Conservation (phyloP, 2,888 invertebrate species). For the Trachelus troglodyta region DNA sequence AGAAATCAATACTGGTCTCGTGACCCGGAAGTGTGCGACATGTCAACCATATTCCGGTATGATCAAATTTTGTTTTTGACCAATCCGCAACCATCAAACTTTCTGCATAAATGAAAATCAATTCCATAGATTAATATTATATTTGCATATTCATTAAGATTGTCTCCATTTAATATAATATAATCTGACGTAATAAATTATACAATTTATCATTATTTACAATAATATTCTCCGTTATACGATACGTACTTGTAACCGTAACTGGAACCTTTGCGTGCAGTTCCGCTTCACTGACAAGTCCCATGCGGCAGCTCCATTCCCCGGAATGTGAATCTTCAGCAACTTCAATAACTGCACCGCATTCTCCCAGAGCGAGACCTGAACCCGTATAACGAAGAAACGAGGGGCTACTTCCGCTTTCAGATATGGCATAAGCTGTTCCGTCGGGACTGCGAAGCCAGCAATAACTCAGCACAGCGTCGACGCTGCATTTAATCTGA, state of each 20-base stretch:
- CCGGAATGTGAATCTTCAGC: conserved; percentile 44
- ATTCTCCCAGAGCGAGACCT: conserved; percentile 51
- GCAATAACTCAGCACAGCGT: conserved; percentile 49
- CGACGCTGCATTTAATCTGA: conserved; percentile 48
- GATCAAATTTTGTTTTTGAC: conserved; percentile 1
- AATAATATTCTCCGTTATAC: conserved; percentile 7
- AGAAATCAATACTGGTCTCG: conserved; percentile 47
- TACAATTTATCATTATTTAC: background rate
- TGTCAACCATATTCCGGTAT: conserved; percentile 28
- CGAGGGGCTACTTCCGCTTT: conserved; percentile 27
- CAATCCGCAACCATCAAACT: background rate
- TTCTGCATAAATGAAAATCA: background rate
- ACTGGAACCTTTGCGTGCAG: conserved; percentile 40
- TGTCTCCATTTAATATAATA: background rate
- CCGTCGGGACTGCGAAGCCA: conserved; percentile 57
- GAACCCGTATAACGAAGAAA: conserved; percentile 42
- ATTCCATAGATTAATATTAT: background rate
- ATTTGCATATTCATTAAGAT: background rate
- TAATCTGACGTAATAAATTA: background rate
- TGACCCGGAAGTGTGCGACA: conserved; percentile 44
- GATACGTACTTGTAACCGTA: conserved; percentile 47
- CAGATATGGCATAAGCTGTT: conserved; percentile 35
- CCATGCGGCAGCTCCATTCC: conserved; percentile 54
- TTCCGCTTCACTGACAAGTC: conserved; percentile 41
- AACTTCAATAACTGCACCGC: conserved; percentile 40